Base-by-base conservation (phyloP, 2,888 invertebrate species). In the Caprella mutica region DNA sequence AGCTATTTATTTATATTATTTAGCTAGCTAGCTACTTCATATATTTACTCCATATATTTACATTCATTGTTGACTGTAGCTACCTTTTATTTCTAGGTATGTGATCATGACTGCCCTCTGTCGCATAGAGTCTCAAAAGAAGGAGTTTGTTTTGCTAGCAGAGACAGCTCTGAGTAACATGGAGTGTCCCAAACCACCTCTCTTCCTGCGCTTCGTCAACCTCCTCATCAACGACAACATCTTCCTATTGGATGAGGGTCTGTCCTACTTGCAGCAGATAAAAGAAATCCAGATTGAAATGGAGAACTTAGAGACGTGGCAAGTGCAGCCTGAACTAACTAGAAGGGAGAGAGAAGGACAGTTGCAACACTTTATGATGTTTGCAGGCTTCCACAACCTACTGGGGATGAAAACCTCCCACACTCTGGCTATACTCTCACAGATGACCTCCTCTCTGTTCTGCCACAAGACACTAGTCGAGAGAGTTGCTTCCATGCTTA, bases 171-270 rank as follows among this genome's bases (percentile, higher is more conserved):
- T 91, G 71, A 72, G 76, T 9, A 86, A 87, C 69, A 92, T 96
- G 80, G 91, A 93, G 70, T 87, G 86, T 1, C 84, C 87, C 1
- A 83, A 84, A 64, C 89, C 93, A 5, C 96, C 94, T 1, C 72
- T 94, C 60, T 97, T 96, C 74, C 77, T 97, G 44, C 81, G 93
- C 48, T 98, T 98, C 71, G 83, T 96, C 35, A 98, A 98, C 76
- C 78, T 98, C 65, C 77, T 98, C 17, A 93, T 97, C 72, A 98
- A 98, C 71, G 97, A 98, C 76, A 93, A 94, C 55, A 93, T 94
- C 33, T 97, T 88, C 71, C 76, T 98, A 14, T 73, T 98, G 65
- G 93, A 94, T 71, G 94, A 96, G 71, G 91, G 92, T 0, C 77
- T 90, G 14, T 79, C 84, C 3, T 88, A 89, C 71, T 87, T 94